phyloP scores from a whole-genome alignment of 2,888 invertebrate genomes.

The Polyploca ridens region DNA sequence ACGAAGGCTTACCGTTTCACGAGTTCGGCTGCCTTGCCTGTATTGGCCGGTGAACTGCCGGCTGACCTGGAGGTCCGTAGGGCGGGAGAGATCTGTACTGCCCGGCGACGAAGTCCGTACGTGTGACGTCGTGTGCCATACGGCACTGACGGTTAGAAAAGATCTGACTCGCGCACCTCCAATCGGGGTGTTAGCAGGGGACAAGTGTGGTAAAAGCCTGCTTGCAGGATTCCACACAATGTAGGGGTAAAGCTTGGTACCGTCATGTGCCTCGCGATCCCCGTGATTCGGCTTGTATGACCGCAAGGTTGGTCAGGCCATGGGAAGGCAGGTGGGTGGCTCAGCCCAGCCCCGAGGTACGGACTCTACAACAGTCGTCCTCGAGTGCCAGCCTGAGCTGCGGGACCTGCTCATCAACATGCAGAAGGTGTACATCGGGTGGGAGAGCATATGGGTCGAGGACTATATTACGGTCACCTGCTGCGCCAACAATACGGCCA shows the following conservation, averaged over 20 bases:
- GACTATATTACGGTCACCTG: slow-evolving; percentile 28
- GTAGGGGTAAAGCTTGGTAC: too few relatives aligned
- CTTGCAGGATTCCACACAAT: too few relatives aligned
- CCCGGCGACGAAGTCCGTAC: too few relatives aligned
- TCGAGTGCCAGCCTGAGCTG: slow-evolving; percentile 20
- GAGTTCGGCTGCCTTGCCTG: slow-evolving; percentile 36
- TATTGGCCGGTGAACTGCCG: slow-evolving; percentile 39
- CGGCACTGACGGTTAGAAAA: too few relatives aligned
- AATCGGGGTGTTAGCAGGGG: too few relatives aligned
- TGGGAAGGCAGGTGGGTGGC: background rate
- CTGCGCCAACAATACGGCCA: slow-evolving; percentile 48
- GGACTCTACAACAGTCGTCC: slow-evolving; percentile 7
- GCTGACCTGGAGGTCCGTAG: slow-evolving; percentile 32
- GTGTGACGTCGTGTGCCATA: too few relatives aligned
- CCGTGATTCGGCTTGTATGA: too few relatives aligned
- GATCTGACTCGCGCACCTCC: too few relatives aligned
- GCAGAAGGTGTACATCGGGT: slow-evolving; percentile 22
- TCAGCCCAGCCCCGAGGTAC: background rate
- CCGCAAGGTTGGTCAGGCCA: too few relatives aligned
- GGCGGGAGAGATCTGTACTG: slow-evolving; percentile 21
- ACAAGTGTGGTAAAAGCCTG: too few relatives aligned
- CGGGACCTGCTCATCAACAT: background rate
- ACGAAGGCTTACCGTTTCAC: slow-evolving; percentile 39
- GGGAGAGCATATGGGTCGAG: slow-evolving; percentile 19
- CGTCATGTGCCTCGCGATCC: too few relatives aligned